These are phyloP conservation scores for Eubucco bourcierii DNA, from an alignment of 2,113 vertebrate species.

Conservation along the genomic window DNA sequence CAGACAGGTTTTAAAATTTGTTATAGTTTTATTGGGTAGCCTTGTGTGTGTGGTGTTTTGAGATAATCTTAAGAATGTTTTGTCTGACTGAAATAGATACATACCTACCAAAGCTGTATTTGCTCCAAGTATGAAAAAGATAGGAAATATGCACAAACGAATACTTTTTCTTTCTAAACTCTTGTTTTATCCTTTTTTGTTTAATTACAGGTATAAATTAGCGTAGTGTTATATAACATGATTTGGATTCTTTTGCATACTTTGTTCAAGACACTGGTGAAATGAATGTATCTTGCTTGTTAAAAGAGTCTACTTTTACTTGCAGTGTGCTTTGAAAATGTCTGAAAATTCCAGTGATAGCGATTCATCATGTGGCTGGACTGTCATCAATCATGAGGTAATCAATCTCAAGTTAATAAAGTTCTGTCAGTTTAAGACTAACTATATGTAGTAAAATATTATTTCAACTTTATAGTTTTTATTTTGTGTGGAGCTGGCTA, in stretches of 20 bases:
- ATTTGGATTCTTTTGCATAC: neutral
- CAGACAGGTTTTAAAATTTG: neutral
- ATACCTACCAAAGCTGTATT: neutral
- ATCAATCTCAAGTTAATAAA: neutral
- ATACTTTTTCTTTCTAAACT: neutral
- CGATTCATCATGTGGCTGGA: constrained; percentile 97
- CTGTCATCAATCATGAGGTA: constrained; percentile 95
- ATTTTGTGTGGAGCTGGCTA: neutral
- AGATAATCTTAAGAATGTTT: neutral
- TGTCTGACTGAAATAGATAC: neutral
- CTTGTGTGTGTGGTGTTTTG: neutral
- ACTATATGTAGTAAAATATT: neutral
- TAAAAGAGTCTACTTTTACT: constrained; percentile 34
- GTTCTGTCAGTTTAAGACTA: neutral
- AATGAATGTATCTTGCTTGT: neutral
- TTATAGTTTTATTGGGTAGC: neutral
- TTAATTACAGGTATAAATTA: neutral
- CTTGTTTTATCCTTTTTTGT: neutral
- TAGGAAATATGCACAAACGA: neutral
- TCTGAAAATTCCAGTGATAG: constrained; percentile 93
- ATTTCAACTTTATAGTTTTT: neutral
- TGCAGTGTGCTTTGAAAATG: constrained; percentile 81
- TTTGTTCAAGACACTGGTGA: neutral
- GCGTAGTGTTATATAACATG: neutral
- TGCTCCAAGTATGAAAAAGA: neutral